phyloP scores from a whole-genome alignment of 1,140 invertebrate genomes.

The Triops longicaudatus region DNA sequence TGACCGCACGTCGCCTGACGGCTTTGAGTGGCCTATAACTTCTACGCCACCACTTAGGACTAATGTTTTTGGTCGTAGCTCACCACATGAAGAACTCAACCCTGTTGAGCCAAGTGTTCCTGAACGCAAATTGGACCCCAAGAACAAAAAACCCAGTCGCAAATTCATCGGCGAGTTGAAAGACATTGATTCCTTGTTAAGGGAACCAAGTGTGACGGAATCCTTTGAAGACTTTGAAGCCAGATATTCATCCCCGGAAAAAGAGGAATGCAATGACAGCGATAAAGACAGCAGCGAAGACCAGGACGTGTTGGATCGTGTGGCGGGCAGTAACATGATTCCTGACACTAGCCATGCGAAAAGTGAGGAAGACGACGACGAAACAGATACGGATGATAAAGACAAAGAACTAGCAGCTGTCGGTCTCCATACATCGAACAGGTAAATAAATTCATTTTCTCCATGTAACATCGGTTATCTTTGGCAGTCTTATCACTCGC shows the following conservation, averaged over 20 bases:
- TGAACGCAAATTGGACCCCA: constrained; percentile 30
- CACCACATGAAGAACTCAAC: constrained; percentile 17
- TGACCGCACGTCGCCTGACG: constrained; percentile 68
- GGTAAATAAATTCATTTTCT: background rate
- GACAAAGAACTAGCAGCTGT: background rate
- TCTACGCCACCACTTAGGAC: constrained; percentile 26
- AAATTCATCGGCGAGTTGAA: constrained; percentile 14
- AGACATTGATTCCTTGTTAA: constrained; percentile 16
- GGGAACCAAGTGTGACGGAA: background rate
- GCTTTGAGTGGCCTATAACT: constrained; percentile 41
- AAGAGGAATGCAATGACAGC: constrained; percentile 22
- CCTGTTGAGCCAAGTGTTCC: constrained; percentile 28
- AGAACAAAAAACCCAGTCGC: constrained; percentile 22
- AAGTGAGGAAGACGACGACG: constrained; percentile 22
- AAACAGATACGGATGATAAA: constrained; percentile 22
- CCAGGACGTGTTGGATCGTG: constrained; percentile 6
- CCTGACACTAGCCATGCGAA: constrained; percentile 16
- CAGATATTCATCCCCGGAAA: constrained; percentile 16
- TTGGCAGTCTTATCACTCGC: background rate
- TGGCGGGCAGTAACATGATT: background rate
- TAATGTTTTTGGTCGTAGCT: constrained; percentile 18
- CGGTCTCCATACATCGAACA: background rate
- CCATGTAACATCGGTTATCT: background rate
- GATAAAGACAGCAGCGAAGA: background rate
- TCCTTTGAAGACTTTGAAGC: background rate